Base-by-base conservation (phyloP, 2,888 invertebrate species). In the Zygothrica quintamaculata region DNA sequence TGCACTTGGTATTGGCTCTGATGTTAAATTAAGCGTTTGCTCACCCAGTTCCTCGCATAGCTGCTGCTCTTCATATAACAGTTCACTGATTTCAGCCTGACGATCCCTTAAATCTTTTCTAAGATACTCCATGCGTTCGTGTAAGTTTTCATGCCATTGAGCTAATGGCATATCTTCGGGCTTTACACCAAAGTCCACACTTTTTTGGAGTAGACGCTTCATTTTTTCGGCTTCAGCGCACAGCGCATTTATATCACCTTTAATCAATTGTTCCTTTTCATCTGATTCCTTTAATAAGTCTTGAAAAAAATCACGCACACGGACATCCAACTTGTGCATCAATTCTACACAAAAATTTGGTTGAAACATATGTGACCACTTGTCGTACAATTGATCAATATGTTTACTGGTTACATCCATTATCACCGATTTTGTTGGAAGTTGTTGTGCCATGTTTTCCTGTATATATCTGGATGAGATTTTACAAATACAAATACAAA, bases 211-310 rank as follows among this genome's bases (percentile, higher is more conserved):
- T 8, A 89, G 60, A 0, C 90, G 77, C 1, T 75, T 81, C 9
- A 91, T 60, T 5, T 88, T 84, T 3, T 66, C 68, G 0, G 89
- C 88, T 37, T 91, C 91, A 0, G 67, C 69, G 1, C 74, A 73
- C 1, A 91, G 62, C 2, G 77, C 86, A 8, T 48, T 92, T 26
- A 95, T 93, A 72, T 93, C 92, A 9, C 95, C 92, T 1, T 81
- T 88, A 18, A 92, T 91, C 9, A 93, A 91, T 58, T 93, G 93
- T 29, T 92, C 91, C 36, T 92, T 78, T 1, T 75, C 72, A 3
- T 64, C 89, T 0, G 94, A 93, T 82, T 95, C 95, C 0, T 90
- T 88, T 9, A 94, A 90, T 69, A 95, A 92, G 70, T 94, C 95
- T 1, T 91, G 89, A 67, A 93, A 93, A 1, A 94, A 90, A 6